A percentile compares a stretch with the other conserved stretches of the same genome.
Conservation (phyloP, 2,113 vertebrate species). For the Serinus canaria region DNA sequence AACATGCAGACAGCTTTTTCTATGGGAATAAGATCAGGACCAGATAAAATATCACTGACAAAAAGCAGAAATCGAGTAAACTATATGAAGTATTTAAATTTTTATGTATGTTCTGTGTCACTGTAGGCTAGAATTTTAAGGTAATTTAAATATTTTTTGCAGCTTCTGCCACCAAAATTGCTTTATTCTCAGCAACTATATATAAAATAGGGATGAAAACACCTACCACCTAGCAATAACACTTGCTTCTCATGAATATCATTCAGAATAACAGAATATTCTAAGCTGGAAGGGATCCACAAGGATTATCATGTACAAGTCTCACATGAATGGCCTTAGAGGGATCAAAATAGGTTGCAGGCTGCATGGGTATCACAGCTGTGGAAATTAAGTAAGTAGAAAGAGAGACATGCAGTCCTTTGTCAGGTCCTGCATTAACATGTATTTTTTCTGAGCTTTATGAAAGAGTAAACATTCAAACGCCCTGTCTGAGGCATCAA, state of each 20-base stretch:
- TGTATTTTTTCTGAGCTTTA: not conserved
- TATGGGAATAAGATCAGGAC: not conserved
- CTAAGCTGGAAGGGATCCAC: not conserved
- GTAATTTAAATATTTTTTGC: not conserved
- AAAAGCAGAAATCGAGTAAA: not conserved
- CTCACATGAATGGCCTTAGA: not conserved
- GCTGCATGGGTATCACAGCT: not conserved
- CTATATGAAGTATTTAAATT: not conserved
- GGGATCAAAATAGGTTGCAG: not conserved
- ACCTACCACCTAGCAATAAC: not conserved
- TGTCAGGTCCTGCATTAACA: not conserved
- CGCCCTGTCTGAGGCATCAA: not conserved
- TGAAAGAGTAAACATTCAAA: not conserved
- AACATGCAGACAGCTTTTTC: not conserved
- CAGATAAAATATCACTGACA: not conserved
- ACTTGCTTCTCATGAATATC: not conserved
- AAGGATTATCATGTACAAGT: not conserved
- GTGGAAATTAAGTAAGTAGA: not conserved
- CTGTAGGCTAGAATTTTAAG: not conserved
- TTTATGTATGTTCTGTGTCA: not conserved
- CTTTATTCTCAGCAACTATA: not conserved
- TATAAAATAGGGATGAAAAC: not conserved
- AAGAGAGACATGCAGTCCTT: not conserved
- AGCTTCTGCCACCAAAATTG: not conserved
- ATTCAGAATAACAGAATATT: not conserved